A percentile compares a stretch with the other conserved stretches of the same genome.
Evolutionary conservation across 2,888 invertebrate genomes (phyloP).

Genomic region (Cabera pusaria): DNA sequence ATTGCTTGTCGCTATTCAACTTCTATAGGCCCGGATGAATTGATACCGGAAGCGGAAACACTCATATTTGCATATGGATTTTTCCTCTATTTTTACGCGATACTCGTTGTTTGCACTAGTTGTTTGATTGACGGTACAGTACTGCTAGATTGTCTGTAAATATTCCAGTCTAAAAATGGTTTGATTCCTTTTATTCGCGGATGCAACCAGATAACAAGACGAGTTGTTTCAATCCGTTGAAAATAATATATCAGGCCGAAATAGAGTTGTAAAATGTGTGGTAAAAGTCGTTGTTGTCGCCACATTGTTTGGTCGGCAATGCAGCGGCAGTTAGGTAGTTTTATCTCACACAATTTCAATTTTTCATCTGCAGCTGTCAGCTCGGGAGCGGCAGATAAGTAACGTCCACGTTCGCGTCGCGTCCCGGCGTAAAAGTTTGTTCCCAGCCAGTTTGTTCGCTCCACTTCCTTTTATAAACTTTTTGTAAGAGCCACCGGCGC

Average conservation of each 20-base stretch:
- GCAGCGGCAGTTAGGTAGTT: constrained; percentile 77
- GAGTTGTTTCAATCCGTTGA: not conserved
- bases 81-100: constrained; percentile 41
- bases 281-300: constrained; percentile 45
- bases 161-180: too few relatives aligned
- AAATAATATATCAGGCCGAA: constrained; percentile 18
- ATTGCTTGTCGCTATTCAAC: constrained; percentile 62
- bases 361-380: constrained; percentile 83
- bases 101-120: constrained; percentile 23
- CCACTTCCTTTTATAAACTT: constrained; percentile 79
- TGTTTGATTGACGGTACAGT: constrained; percentile 21
- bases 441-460: constrained; percentile 76
- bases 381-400: constrained; percentile 78
- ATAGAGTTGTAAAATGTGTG: constrained; percentile 34
- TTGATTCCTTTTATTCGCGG: too few relatives aligned
- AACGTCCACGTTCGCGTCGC: constrained; percentile 71
- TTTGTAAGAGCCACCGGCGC: constrained; percentile 67
- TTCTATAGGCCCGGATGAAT: constrained; percentile 55
- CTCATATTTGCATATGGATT: constrained; percentile 63
- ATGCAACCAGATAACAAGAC: constrained; percentile 2
- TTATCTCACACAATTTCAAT: constrained; percentile 83
- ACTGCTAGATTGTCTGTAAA: constrained; percentile 1
- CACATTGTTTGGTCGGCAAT: constrained; percentile 69
- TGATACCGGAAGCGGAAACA: constrained; percentile 62
- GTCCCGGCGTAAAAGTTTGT: constrained; percentile 74